Evolutionary conservation across 2,797 vertebrate species (phyloP), one percentile per base, ranked within the genome.

Genomic region (Odontamblyopus lacepedii): DNA sequence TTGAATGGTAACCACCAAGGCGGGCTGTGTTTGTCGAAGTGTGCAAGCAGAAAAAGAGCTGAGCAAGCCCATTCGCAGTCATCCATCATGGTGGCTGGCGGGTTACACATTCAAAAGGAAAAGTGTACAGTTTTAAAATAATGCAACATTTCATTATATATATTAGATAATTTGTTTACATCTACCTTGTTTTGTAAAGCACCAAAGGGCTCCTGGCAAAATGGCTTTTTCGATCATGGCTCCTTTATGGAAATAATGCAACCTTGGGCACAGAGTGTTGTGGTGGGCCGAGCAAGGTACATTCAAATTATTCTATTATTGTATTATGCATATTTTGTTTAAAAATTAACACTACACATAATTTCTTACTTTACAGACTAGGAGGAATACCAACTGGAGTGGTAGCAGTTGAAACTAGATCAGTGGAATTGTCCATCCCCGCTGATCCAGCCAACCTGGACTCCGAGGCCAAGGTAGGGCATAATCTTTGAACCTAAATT

Each of bases 401-500:
- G 83, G 97, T 99, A 0, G 95, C 97, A 0, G 95, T 97, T 18
- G 98, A 99, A 92, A 97, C 95, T 0, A 94, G 97, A 59, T 88
- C 93, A 0, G 94, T 97, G 69, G 97, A 99, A 89, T 76, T 97
- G 76, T 94, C 92, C 0, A 87, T 98, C 67, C 97, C 98, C 0
- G 98, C 97, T 0, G 98, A 99, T 89, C 98, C 97, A 0, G 97
- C 97, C 78, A 98, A 99, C 90, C 91, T 94, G 12, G 97, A 98
- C 82, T 99, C 98, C 0, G 97, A 99, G 84, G 96, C 95, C 0
- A 96, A 96, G 94, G 98, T 99, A 71, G 74, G 92, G 75, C 27
- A 5, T 16, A 18, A 26, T 51, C 13, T 51, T 67, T 19, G 16
- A 30, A 19, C 27, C 8, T 12, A 16, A 50, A 29, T 44, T 27